Base-by-base conservation (phyloP, 2,888 invertebrate species). In the Meloe dianella region DNA sequence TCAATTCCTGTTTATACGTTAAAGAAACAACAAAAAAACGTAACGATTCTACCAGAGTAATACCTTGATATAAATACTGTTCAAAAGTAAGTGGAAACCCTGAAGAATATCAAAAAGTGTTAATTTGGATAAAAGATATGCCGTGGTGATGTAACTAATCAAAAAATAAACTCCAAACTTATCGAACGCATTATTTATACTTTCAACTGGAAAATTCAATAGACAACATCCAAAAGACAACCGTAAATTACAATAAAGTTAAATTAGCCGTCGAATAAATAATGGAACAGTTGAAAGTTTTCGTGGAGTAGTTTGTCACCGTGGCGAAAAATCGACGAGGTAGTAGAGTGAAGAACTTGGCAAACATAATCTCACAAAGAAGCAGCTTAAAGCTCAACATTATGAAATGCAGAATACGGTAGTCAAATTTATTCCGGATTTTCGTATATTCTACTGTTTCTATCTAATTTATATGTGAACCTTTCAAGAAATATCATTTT, bases 391-490 rank as follows among this genome's bases (percentile, higher is more conserved):
- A 73, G 67, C 71, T 68, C 67, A 61, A 71, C 75, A 73, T 75
- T 75, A 75, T 76, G 74, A 77, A 75, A 76, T 76, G 73, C 76
- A 73, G 69, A 72, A 74, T 72, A 74, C 71, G 70, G 70, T 69
- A 75, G 76, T 73, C 76, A 77, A 77, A 79, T 79, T 78, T 77
- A 77, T 77, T 77, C 75, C 71, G 75, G 76, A 75, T 77, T 78
- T 77, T 75, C 77, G 70, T 72, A 71, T 75, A 72, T 75, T 74
- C 74, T 74, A 70, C 67, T 51, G 60, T 57, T 71, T 74, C 14
- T 54, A 9, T 54, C 24, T 54, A 54, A 24, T 12, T 54, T 54
- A 54, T 54, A 24, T 24, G 24, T 54, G 54, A 54, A 12, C 24
- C 71, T 75, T 75, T 75, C 72, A 68, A 71, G 70, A 73, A 75